These are phyloP conservation scores for Rhinolophus ferrumequinum DNA, from an alignment of 2,113 vertebrate species.

Conservation along the genomic window DNA sequence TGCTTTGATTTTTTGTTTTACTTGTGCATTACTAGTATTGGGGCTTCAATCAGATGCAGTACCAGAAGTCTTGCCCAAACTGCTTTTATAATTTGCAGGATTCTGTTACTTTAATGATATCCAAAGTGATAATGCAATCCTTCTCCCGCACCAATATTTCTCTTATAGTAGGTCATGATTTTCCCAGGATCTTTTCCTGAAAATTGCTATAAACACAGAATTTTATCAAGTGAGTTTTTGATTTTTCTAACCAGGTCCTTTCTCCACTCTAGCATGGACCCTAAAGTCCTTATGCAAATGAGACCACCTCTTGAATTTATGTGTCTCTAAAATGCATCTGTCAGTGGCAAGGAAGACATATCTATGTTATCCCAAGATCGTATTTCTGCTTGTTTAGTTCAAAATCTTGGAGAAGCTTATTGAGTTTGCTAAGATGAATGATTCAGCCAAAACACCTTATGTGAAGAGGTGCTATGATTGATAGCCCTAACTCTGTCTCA, in stretches of 20 bases:
- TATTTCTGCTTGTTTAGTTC: slow-evolving; percentile 7
- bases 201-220: not conserved
- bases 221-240: not conserved
- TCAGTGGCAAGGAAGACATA: slow-evolving; percentile 13
- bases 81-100: not conserved
- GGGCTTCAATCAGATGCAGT: not conserved
- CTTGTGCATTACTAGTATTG: not conserved
- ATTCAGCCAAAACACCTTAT: not conserved
- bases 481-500: not conserved
- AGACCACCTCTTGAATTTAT: not conserved
- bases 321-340: slow-evolving; percentile 29
- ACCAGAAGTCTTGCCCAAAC: not conserved
- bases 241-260: not conserved
- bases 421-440: slow-evolving; percentile 32
- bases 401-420: not conserved
- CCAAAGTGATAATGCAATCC: not conserved
- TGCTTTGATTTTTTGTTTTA: not conserved
- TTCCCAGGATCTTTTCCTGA: not conserved
- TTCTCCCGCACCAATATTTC: not conserved
- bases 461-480: slow-evolving; percentile 6
- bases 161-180: not conserved
- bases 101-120: not conserved
- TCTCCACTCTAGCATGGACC: not conserved
- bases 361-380: not conserved
- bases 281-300: not conserved